phyloP scores from a whole-genome alignment of 92 coral and sea anemone genomes.

The Diadumene lineata region DNA sequence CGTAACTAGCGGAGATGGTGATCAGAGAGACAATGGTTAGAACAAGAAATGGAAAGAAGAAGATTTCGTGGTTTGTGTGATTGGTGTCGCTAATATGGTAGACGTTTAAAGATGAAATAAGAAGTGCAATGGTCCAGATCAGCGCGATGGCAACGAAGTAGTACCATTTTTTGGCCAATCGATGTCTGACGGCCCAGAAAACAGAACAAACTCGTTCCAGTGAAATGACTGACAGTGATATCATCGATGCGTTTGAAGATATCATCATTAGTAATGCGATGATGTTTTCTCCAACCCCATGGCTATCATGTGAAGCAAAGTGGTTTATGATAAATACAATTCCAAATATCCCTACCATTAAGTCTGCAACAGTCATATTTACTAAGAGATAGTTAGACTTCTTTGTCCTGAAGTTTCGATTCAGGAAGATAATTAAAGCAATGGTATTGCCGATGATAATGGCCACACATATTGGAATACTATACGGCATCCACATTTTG shows the following conservation, averaged over 20 bases:
- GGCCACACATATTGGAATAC: neutral
- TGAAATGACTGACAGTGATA: slow-evolving; percentile 1
- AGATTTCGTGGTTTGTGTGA: neutral
- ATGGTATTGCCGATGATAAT: neutral
- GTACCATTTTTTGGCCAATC: neutral
- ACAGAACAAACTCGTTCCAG: neutral
- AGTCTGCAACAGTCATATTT: neutral
- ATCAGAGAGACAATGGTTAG: neutral
- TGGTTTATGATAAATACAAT: neutral
- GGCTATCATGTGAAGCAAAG: neutral
- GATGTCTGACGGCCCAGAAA: slow-evolving; percentile 4
- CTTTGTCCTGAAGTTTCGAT: neutral
- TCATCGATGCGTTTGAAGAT: slow-evolving; percentile 1
- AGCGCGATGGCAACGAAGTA: neutral
- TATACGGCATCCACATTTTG: neutral
- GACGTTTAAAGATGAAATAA: neutral
- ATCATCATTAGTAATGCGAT: neutral
- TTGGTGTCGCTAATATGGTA: neutral
- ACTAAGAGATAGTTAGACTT: neutral
- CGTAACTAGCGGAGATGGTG: neutral
- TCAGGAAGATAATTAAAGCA: neutral
- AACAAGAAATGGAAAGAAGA: neutral
- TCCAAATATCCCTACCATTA: neutral
- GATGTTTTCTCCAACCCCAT: neutral
- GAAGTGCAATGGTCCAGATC: neutral